phyloP scores from a whole-genome alignment of 2,888 invertebrate species.

The Dascillus cervinus region DNA sequence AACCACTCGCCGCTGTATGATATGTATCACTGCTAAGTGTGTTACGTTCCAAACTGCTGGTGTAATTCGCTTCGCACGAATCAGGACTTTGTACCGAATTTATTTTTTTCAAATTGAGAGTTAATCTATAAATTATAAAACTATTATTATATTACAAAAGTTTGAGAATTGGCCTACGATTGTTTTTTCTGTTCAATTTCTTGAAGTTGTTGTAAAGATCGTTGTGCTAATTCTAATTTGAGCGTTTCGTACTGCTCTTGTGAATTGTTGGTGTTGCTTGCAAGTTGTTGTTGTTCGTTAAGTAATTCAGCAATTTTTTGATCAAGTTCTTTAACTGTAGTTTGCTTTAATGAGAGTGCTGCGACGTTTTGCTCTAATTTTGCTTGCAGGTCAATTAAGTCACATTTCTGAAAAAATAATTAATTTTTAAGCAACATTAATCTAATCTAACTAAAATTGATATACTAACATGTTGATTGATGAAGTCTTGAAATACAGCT shows the following conservation, averaged over 20 bases:
- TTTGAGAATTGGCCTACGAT: conserved; percentile 31
- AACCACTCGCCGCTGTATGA: conserved; percentile 59
- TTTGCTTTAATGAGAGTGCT: conserved; percentile 54
- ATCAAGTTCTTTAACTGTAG: conserved; percentile 62
- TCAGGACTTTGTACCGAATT: conserved; percentile 34
- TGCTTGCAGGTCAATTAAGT: conserved; percentile 60
- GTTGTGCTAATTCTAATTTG: conserved; percentile 40
- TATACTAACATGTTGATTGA: conserved; percentile 62
- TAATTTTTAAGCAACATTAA: not conserved
- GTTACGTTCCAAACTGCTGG: conserved; percentile 27
- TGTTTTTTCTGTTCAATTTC: conserved; percentile 48
- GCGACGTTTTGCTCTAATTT: conserved; percentile 58
- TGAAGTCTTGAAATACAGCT: conserved; percentile 60
- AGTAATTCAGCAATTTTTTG: conserved; percentile 59
- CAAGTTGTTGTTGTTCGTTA: conserved; percentile 47
- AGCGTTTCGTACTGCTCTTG: too few species aligned
- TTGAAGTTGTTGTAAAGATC: conserved; percentile 46
- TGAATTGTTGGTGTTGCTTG: too few species aligned
- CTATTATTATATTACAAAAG: conserved; percentile 4
- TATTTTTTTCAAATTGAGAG: conserved; percentile 56
- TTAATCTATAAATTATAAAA: conserved; percentile 49
- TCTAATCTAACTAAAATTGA: not conserved
- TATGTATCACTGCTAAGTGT: conserved; percentile 57
- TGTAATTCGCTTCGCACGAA: conserved; percentile 36
- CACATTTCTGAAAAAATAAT: conserved; percentile 53